Percentiles rank a stretch among this genome's conserved stretches.
phyloP scores from a whole-genome alignment of 2,797 vertebrate species.

The Gymnothorax reevesii region DNA sequence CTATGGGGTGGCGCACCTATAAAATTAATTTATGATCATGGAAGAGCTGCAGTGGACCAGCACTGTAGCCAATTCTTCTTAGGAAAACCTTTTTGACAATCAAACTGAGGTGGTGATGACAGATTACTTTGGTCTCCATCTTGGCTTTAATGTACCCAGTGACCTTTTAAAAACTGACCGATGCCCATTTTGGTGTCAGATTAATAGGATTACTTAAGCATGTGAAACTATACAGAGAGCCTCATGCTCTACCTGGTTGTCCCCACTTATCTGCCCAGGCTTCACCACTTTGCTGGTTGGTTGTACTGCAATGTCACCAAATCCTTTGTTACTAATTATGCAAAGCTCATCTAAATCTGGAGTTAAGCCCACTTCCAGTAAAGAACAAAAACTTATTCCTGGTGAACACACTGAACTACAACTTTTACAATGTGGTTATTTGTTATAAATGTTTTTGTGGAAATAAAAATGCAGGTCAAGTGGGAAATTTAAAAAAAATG shows the following conservation, averaged over 20 bases:
- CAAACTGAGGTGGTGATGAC: neutral
- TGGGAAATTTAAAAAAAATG: neutral
- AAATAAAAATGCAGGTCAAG: neutral
- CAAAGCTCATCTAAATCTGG: conserved; percentile 13
- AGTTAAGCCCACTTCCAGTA: neutral
- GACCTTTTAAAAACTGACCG: neutral
- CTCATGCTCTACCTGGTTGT: neutral
- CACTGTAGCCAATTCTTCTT: neutral
- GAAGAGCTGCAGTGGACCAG: neutral
- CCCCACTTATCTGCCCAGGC: neutral
- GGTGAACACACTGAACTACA: neutral
- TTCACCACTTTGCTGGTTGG: neutral
- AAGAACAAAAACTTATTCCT: neutral
- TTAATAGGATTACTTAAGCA: conserved; percentile 12
- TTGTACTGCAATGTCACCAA: neutral
- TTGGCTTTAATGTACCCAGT: neutral
- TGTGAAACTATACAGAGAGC: neutral
- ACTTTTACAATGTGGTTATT: no score
- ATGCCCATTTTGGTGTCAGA: neutral
- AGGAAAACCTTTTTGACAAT: neutral
- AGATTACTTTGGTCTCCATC: neutral
- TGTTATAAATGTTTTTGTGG: neutral
- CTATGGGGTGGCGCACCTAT: neutral
- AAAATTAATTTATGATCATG: neutral
- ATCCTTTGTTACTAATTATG: conserved; percentile 7